Percentiles rank a stretch among this genome's conserved stretches.
These are phyloP conservation scores for Microtus ochrogaster DNA, from an alignment of 2,113 vertebrate species.

Conservation along the genomic window DNA sequence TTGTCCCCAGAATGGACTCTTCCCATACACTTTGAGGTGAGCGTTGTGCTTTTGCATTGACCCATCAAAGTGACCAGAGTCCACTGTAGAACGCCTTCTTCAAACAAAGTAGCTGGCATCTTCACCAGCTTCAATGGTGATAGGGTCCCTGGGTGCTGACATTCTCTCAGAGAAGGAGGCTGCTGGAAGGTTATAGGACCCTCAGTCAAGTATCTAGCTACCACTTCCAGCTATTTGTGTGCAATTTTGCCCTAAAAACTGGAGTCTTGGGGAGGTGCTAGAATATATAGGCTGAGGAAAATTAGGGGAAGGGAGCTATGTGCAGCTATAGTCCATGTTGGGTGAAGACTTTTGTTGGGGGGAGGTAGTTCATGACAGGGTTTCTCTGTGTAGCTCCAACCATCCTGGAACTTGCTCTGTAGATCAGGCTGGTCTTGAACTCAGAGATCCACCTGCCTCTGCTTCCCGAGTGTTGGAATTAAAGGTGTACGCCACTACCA, in stretches of 20 bases:
- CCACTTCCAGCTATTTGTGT: not conserved
- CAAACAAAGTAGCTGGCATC: not conserved
- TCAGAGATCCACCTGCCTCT: not conserved
- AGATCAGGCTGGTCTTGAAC: not conserved
- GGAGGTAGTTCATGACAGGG: not conserved
- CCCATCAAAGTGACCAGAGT: not conserved
- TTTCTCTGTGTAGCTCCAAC: not conserved
- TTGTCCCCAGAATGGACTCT: not conserved
- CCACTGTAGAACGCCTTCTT: not conserved
- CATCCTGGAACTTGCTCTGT: not conserved
- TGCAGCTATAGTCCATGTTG: not conserved
- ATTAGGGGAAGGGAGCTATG: not conserved
- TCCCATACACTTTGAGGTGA: not conserved
- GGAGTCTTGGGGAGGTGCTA: not conserved
- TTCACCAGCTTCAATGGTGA: not conserved
- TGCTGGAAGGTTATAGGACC: not conserved
- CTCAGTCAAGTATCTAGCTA: not conserved
- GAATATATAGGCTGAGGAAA: too few species aligned
- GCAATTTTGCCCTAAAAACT: not conserved
- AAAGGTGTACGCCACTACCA: not conserved
- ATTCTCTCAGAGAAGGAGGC: not conserved
- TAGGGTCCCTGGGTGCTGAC: not conserved
- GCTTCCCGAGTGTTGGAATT: not conserved
- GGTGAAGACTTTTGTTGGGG: not conserved
- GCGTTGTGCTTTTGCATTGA: not conserved